phyloP scores from a whole-genome alignment of 2,797 vertebrate genomes.

The Telmatherina bonti region DNA sequence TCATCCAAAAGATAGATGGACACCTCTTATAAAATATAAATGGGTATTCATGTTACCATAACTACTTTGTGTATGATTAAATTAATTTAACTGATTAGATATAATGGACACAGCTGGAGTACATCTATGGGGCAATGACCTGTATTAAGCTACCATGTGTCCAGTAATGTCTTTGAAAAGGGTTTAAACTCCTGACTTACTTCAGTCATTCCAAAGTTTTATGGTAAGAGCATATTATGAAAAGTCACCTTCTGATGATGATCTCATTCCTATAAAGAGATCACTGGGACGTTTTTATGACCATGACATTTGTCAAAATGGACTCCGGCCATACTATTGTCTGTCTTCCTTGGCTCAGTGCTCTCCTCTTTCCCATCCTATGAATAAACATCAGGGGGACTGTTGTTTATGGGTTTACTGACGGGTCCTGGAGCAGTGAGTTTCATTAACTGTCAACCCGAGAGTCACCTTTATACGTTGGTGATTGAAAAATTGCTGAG shows the following conservation, averaged over 20 bases:
- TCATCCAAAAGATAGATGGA: background rate
- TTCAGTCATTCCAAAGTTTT: background rate
- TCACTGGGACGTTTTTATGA: conserved; percentile 20
- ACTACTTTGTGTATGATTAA: background rate
- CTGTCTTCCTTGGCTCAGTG: conserved; percentile 18
- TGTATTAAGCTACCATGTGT: background rate
- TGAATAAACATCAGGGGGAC: conserved; percentile 53
- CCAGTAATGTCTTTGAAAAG: background rate
- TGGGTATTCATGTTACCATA: background rate
- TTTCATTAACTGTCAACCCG: conserved; percentile 45
- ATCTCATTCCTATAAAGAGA: conserved; percentile 44
- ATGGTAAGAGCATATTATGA: background rate
- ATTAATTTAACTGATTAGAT: background rate
- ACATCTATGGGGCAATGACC: background rate
- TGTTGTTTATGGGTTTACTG: conserved; percentile 36
- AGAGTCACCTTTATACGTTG: conserved; percentile 18
- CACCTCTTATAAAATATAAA: background rate
- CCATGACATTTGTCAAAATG: conserved; percentile 38
- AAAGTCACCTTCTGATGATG: conserved; percentile 49
- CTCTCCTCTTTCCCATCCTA: conserved; percentile 10
- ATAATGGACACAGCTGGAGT: background rate
- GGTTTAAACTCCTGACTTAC: background rate
- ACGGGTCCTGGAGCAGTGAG: conserved; percentile 37
- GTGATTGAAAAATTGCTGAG: conserved; percentile 34
- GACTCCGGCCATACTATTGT: conserved; percentile 22